Base-by-base conservation (phyloP, 2,113 vertebrate species). In the Seriola aureovittata region DNA sequence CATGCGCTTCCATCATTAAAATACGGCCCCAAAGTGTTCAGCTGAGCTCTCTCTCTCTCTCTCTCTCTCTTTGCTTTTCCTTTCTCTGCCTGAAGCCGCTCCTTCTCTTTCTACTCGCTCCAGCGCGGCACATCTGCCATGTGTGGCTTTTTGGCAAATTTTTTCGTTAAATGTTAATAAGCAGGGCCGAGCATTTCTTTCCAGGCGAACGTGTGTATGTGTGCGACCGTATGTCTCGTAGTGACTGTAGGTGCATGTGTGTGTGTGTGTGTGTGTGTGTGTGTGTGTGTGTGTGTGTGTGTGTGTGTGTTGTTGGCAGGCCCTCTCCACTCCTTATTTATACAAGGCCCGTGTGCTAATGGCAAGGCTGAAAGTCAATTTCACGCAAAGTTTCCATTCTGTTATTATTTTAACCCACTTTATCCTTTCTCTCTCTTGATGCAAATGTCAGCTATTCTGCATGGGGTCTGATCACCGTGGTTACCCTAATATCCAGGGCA, bases 341-440 rank as follows among this genome's bases (percentile, higher is more conserved):
- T 85, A 82, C 85, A 68, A 50, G 84, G 66, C 63, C 66, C 1
- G 36, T 3, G 50, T 81, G 79, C 71, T 87, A 83, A 88, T 68
- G 44, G 58, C 17, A 21, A 75, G 62, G 67, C 86, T 62, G 70
- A 86, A 82, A 90, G 82, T 91, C 76, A 84, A 84, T 92, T 84
- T 89, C 85, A 88, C 5, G 52, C 82, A 71, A 87, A 85, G 72
- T 86, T 89, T 89, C 91, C 81, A 84, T 88, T 69, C 62, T 52
- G 36, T 63, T 86, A 75, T 90, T 91, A 71, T 87, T 91, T 55
- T 89, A 88, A 88, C 88, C 91, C 90, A 88, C 85, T 91, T 85
- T 69, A 74, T 72, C 40, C 72, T 55, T 59, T 63, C 71, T 81
- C 75, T 62, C 75, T 63, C 72, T 50, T 23, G 25, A 73, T 63